Percentiles rank a stretch among this genome's conserved stretches.
Evolutionary conservation across 2,797 vertebrate species (phyloP).

Genomic region (Carduelis carduelis): DNA sequence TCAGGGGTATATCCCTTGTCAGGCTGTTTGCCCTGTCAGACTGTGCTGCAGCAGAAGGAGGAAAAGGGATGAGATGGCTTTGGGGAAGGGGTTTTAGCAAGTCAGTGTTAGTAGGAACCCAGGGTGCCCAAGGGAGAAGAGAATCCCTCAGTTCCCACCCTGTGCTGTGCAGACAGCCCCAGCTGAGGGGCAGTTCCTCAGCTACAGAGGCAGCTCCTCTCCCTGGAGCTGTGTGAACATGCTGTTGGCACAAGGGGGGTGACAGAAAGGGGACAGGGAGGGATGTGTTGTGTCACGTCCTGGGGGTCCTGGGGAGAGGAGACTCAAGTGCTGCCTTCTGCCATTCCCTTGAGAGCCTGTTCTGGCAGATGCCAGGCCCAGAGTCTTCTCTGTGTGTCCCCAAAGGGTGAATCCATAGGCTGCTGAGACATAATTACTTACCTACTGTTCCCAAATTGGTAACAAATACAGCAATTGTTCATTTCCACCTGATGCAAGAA

Average conservation of each 20-base stretch:
- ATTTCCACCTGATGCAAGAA: neutral
- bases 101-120: accelerated
- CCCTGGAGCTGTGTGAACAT: neutral
- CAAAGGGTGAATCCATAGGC: neutral
- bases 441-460: neutral
- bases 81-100: neutral
- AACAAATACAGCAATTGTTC: neutral
- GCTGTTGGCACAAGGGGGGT: neutral
- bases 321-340: accelerated
- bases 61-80: neutral
- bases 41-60: neutral
- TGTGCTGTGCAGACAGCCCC: neutral
- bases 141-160: neutral
- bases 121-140: neutral
- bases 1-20: neutral
- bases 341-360: neutral
- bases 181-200: neutral
- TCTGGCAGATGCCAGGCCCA: neutral
- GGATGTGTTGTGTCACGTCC: neutral
- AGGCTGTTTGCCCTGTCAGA: neutral
- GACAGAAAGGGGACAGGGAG: neutral
- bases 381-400: neutral
- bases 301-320: neutral
- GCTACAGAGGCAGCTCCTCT: accelerated
- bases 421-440: slow-evolving; percentile 18